Evolutionary conservation across 2,113 vertebrate species (phyloP).

Genomic region (Boulengerochromis microlepis): DNA sequence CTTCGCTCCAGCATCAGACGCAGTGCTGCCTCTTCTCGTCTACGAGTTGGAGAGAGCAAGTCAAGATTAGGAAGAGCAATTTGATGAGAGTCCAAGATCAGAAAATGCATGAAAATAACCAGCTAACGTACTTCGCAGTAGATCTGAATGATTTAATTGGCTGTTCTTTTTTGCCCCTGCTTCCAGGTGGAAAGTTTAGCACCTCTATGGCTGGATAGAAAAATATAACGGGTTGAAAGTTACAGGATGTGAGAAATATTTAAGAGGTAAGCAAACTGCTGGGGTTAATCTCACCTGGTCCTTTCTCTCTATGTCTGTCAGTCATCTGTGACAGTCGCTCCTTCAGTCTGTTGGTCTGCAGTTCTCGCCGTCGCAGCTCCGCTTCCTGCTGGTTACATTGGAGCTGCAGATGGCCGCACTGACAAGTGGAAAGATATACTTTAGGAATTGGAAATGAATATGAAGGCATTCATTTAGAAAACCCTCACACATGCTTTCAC

Average conservation of each 20-base stretch:
- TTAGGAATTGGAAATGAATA: too few species aligned
- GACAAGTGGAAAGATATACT: neutral
- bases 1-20: constrained; percentile 63
- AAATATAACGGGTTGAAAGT: neutral
- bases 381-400: constrained; percentile 55
- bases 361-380: constrained; percentile 59
- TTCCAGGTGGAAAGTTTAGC: constrained; percentile 49
- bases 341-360: constrained; percentile 47
- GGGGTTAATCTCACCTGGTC: constrained; percentile 34
- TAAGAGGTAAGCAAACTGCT: neutral
- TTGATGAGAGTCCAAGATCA: neutral
- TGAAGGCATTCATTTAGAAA: neutral
- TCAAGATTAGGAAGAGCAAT: neutral
- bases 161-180: constrained; percentile 11
- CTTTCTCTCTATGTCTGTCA: constrained; percentile 40
- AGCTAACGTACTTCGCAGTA: constrained; percentile 30
- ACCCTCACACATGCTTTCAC: rapidly evolving
- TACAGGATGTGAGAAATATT: neutral
- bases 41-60: neutral
- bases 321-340: constrained; percentile 53
- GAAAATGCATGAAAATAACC: neutral
- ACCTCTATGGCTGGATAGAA: constrained; percentile 60
- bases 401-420: constrained; percentile 55
- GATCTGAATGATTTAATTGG: neutral
- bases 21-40: constrained; percentile 58